phyloP scores from a whole-genome alignment of 2,797 vertebrate genomes.

The Ispidina picta region DNA sequence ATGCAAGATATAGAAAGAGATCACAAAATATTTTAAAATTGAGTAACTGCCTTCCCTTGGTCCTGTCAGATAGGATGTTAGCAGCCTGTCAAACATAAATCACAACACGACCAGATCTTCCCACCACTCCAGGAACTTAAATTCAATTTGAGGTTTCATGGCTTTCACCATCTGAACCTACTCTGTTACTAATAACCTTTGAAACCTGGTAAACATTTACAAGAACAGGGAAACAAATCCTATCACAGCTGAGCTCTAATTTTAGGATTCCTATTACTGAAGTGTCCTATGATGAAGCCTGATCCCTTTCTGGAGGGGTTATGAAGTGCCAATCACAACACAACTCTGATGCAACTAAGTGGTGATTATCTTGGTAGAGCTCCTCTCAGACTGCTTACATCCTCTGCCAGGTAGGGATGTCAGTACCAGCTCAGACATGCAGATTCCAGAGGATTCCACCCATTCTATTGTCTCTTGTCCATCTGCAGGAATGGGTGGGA shows the following conservation, averaged over 20 bases:
- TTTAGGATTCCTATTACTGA: background rate
- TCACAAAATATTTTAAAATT: background rate
- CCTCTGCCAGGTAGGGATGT: background rate
- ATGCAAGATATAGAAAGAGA: background rate
- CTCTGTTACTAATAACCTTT: background rate
- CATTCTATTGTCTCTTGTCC: background rate
- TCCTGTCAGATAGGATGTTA: background rate
- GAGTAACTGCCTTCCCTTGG: background rate
- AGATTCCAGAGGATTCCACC: background rate
- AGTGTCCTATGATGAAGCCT: background rate
- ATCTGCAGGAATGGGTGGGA: background rate
- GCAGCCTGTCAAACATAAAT: background rate
- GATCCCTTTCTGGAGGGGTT: background rate
- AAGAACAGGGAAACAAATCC: background rate
- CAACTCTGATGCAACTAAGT: background rate
- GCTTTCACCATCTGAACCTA: background rate
- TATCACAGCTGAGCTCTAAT: background rate
- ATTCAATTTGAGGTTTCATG: background rate
- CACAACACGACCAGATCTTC: background rate
- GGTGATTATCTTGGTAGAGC: background rate
- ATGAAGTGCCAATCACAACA: background rate
- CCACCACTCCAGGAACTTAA: background rate
- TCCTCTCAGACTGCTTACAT: background rate
- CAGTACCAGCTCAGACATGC: background rate
- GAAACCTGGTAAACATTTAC: background rate